Percentiles rank a stretch among this genome's conserved stretches.
Evolutionary conservation across 2,888 invertebrate genomes (phyloP).

Genomic region (Ophion slaviceki): DNA sequence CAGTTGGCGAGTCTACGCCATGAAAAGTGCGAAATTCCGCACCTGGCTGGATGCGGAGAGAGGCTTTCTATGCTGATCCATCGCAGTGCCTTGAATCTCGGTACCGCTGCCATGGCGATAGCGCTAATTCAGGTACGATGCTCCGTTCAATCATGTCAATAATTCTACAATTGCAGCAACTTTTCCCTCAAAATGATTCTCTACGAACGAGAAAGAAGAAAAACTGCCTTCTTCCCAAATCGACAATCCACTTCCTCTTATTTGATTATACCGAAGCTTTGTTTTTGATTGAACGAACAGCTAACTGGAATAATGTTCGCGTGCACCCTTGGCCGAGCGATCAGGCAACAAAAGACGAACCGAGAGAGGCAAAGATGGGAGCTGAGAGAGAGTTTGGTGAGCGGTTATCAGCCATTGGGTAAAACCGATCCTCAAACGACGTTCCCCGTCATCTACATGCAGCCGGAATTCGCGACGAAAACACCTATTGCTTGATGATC

Average conservation of each 20-base stretch:
- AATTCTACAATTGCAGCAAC: background rate
- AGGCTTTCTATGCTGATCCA: constrained; percentile 87
- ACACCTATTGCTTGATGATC: constrained; percentile 54
- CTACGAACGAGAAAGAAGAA: background rate
- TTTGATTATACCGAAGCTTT: background rate
- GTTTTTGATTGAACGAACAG: constrained; percentile 83
- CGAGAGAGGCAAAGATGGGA: constrained; percentile 90
- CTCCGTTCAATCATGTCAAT: background rate
- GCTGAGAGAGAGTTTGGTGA: constrained; percentile 86
- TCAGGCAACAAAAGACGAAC: constrained; percentile 91
- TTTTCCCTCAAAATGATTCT: background rate
- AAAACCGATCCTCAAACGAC: constrained; percentile 79
- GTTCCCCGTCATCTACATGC: constrained; percentile 80
- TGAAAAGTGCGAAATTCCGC: constrained; percentile 65
- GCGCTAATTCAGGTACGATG: constrained; percentile 89
- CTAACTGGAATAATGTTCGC: constrained; percentile 95
- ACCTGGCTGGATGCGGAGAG: constrained; percentile 86
- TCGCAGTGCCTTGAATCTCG: constrained; percentile 89
- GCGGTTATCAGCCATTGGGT: constrained; percentile 81
- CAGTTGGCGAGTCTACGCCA: constrained; percentile 53
- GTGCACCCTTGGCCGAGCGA: constrained; percentile 93
- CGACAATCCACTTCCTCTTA: background rate
- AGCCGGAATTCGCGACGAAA: constrained; percentile 72
- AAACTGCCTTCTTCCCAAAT: too few species aligned
- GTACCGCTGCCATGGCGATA: constrained; percentile 91